Evolutionary conservation across 2,888 invertebrate species (phyloP).

Genomic region (Hydropsyche betteni): DNA sequence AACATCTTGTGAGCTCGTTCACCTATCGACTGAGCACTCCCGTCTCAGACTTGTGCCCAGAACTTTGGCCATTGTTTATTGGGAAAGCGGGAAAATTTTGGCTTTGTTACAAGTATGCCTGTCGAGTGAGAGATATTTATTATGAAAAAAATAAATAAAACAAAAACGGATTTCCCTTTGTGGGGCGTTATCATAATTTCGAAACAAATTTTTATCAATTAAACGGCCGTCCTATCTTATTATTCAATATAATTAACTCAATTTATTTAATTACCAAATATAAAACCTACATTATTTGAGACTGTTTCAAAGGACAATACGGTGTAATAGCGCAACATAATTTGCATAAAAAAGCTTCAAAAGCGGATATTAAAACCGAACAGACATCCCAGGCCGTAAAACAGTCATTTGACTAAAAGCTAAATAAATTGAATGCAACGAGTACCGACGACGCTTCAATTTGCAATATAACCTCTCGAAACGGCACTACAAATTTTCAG

Average conservation of each 20-base stretch:
- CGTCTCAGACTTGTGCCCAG: slow-evolving; percentile 31
- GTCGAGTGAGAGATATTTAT: slow-evolving; percentile 24
- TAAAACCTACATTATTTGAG: too few species aligned
- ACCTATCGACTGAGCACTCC: slow-evolving; percentile 36
- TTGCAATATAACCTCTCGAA: slow-evolving; percentile 11
- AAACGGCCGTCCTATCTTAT: too few species aligned
- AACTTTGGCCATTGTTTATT: slow-evolving; percentile 39
- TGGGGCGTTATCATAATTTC: too few species aligned
- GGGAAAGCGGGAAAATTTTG: slow-evolving; percentile 25
- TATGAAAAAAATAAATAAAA: background rate
- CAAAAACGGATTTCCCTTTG: background rate
- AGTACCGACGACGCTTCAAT: slow-evolving; percentile 1
- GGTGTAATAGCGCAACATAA: background rate
- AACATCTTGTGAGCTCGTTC: slow-evolving; percentile 39
- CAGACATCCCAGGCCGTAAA: background rate
- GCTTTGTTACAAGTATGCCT: slow-evolving; percentile 19
- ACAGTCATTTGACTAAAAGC: slow-evolving; percentile 22
- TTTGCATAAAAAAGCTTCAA: slow-evolving; percentile 16
- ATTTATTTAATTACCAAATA: too few species aligned
- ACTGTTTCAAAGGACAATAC: too few species aligned
- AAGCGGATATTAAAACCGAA: slow-evolving; percentile 12
- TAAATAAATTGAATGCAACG: slow-evolving; percentile 22
- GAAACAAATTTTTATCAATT: too few species aligned
- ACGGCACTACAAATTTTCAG: background rate
- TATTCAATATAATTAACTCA: too few species aligned